Base-by-base conservation (phyloP, 2,888 invertebrate genomes). In the Malthinus flaveolus region DNA sequence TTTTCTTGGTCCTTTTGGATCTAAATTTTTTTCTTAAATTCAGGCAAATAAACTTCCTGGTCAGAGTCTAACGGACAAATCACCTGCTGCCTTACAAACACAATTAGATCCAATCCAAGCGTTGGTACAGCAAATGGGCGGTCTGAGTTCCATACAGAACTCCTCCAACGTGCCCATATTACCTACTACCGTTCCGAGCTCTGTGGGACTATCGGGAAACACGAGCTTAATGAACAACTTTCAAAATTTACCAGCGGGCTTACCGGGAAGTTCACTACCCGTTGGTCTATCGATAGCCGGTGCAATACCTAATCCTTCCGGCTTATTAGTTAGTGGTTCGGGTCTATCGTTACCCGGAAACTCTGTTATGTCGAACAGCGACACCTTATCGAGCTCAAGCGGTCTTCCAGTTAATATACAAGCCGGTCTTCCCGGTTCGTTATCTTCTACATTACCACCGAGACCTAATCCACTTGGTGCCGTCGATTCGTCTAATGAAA, bases 71-170 rank as follows among this genome's bases (percentile, higher is more conserved):
- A 67, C 73, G 32, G 75, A 77, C 7, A 75, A 77, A 61, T 71
- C 73, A 12, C 68, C 71, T 3, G 65, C 63, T 31, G 68, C 70
- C 42, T 62, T 75, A 49, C 70, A 71, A 34, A 68, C 73, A 23
- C 70, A 75, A n/a, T 69, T 82, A 44, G 83, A 84, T 71, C 81
- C 83, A 5, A 69, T 81, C 48, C 81, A 81, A 61, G 80, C 80
- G 46, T 71, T 83, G 34, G 81, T 83, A 45, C 79, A 82, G 53
- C 83, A 83, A 63, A 82, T 83, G 80, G 79, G 81, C 36, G 80
- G 80, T 15, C 74, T 82, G 51, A 80, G 81, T 57, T 68, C 74
- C 13, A 73, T 78, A 50, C 71, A 51, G 72, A 72, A 68, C 10
- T 35, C 64, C 7, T 13, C 55, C 45, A 63, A 66, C 44, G 9